These are phyloP conservation scores for Chloebia gouldiae DNA, from an alignment of 2,113 vertebrate genomes.

Conservation along the genomic window DNA sequence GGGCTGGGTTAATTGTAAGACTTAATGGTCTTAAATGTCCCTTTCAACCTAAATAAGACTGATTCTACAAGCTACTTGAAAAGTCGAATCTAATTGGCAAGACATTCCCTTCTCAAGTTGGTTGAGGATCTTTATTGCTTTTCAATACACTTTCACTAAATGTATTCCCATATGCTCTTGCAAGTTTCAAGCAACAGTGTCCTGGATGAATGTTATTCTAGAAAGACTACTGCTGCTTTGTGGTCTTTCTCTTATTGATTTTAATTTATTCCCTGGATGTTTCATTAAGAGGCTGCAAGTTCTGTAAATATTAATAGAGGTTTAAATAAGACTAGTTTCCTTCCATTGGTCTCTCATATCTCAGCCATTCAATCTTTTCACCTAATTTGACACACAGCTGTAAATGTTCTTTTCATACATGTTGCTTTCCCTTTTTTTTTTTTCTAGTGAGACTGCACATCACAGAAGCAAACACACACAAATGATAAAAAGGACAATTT, in stretches of 20 bases:
- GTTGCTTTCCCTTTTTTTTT: not conserved
- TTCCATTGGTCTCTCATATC: not conserved
- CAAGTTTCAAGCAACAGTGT: not conserved
- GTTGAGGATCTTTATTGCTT: not conserved
- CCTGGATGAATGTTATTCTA: not conserved
- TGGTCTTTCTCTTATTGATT: not conserved
- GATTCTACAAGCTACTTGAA: not conserved
- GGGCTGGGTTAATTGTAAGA: not conserved
- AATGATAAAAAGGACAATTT: not conserved
- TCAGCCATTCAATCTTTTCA: not conserved
- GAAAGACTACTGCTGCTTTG: not conserved
- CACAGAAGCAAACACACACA: not conserved
- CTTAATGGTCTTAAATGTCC: not conserved
- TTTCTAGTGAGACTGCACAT: not conserved
- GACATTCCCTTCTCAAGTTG: not conserved
- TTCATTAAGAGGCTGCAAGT: conserved; percentile 25
- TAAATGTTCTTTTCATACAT: not conserved
- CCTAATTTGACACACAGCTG: not conserved
- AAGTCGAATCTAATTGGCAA: not conserved
- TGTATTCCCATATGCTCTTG: not conserved
- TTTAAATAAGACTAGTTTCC: conserved; percentile 3
- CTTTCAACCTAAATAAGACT: not conserved
- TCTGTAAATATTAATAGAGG: not conserved
- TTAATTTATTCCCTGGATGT: conserved; percentile 46
- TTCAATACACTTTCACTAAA: not conserved